Evolutionary conservation across 2,113 vertebrate species (phyloP).

Genomic region (Odontophorus gujanensis): DNA sequence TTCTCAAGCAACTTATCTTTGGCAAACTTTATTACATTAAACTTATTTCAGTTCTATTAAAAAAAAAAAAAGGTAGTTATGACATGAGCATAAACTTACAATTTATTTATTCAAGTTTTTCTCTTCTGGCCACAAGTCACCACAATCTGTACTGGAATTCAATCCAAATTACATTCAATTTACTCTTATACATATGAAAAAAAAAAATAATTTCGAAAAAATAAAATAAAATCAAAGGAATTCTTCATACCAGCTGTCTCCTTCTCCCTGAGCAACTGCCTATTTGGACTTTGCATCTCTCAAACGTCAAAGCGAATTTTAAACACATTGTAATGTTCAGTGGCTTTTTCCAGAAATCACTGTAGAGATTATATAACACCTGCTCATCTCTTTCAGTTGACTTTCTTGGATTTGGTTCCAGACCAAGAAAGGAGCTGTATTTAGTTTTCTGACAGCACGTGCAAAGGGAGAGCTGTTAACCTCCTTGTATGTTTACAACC

Average conservation of each 20-base stretch:
- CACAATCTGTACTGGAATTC: slow-evolving; percentile 6
- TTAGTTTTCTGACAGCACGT: slow-evolving; percentile 18
- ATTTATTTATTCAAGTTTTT: background rate
- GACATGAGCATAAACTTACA: background rate
- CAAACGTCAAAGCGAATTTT: slow-evolving; percentile 63
- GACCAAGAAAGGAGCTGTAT: slow-evolving; percentile 17
- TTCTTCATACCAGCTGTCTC: slow-evolving; percentile 68
- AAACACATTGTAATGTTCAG: slow-evolving; percentile 53
- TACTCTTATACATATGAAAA: slow-evolving; percentile 42
- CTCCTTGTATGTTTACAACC: slow-evolving; percentile 60
- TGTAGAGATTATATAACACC: slow-evolving; percentile 58
- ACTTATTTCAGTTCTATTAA: background rate
- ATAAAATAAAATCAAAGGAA: slow-evolving; percentile 6
- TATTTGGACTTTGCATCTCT: slow-evolving; percentile 64
- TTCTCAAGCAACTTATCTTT: background rate
- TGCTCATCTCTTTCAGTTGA: slow-evolving; percentile 43
- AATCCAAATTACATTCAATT: slow-evolving; percentile 18
- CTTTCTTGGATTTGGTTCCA: slow-evolving; percentile 14
- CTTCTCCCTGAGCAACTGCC: slow-evolving; percentile 48
- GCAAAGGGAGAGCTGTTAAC: slow-evolving; percentile 17
- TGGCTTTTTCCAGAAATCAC: slow-evolving; percentile 45
- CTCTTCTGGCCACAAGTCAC: slow-evolving; percentile 2
- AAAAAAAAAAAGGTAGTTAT: background rate
- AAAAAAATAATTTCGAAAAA: slow-evolving; percentile 50
- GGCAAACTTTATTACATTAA: background rate